Evolutionary conservation across 2,113 vertebrate species (phyloP), one percentile per base, ranked within the genome.

Genomic region (Aptenodytes patagonicus): DNA sequence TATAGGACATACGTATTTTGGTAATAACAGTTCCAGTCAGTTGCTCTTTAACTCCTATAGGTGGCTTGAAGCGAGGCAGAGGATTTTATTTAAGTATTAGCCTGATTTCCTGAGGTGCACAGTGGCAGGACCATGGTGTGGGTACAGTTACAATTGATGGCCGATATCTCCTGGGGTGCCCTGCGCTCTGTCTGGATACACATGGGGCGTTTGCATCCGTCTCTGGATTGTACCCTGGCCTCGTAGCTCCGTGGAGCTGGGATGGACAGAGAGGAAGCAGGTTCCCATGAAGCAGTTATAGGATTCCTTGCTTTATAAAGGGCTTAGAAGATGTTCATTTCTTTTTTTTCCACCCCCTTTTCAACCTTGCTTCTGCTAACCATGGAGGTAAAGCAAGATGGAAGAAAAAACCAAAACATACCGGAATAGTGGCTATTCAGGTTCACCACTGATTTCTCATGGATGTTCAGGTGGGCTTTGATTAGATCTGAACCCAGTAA

Each of bases 161-260:
- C 22, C 0, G 0, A 1, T 28, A 17, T 46, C 31, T 65, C 24
- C 44, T 44, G 42, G 20, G 22, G 10, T 38, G 17, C 7, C 51
- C 3, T 52, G 29, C 0, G 0, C 7, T 47, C 79, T 83, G 29
- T 2, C 17, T 68, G 60, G 49, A 15, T 51, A 21, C 10, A 10
- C 0, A 0, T 6, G 2, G 6, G 34, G 36, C 10, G 14, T 73
- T 83, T 65, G 32, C 18, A 55, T 25, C 54, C 29, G 11, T 5
- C 51, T 80, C 62, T 65, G 57, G 21, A 31, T 57, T 44, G 21
- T 31, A 84, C 26, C 32, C 22, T 79, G 79, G 26, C 25, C 28
- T 38, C 25, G 15, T 6, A 36, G 34, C 46, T 91, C 46, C 2
- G 2, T n/a, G 47, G 13, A 84, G 14, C 32, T 42, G 42, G 28